Evolutionary conservation across 2,888 invertebrate genomes (phyloP), one percentile per base, ranked within the genome.

Genomic region (Oligia strigilis): DNA sequence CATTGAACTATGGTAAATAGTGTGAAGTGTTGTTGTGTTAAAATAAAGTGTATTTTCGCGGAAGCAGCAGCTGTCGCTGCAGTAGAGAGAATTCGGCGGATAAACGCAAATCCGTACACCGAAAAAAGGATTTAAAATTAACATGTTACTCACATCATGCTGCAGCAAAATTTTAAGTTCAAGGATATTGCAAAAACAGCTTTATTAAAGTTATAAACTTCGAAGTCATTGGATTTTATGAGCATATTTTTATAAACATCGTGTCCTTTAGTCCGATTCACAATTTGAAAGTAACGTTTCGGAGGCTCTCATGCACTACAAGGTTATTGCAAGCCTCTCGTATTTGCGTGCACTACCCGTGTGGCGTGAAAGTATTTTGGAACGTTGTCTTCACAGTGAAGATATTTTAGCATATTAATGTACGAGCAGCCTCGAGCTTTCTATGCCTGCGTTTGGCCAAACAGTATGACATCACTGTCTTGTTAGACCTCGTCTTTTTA

Each of bases 311-410:
- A 83, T 92, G 91, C 83, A 91, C 91, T 86, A 91, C 92, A 93
- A 95, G 95, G 94, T 94, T 95, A 94, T 91, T 93, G 93, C 93
- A 93, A 92, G 92, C 92, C 90, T 90, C 90, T 92, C 91, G 91
- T 92, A 93, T 93, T 94, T 91, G 94, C 94, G 95, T 96, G 95
- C 95, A 93, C 91, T 95, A 95, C 94, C 90, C 92, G 93, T 94
- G 91, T 93, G 93, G 92, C 93, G 96, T 96, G 97, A 97, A 97
- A 97, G 97, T 97, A 95, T 96, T 96, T 96, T 89, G 95, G 93
- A 93, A 91, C 94, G 93, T 91, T 93, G 93, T 95, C 93, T 96
- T 95, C 93, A 93, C 94, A 83, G 92, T 91, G 90, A 94, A 95
- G 92, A 95, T 95, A 94, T 95, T 95, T 96, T 96, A 95, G 94